Conservation (phyloP, 2,888 invertebrate genomes). For the Stratiomys singularior region DNA sequence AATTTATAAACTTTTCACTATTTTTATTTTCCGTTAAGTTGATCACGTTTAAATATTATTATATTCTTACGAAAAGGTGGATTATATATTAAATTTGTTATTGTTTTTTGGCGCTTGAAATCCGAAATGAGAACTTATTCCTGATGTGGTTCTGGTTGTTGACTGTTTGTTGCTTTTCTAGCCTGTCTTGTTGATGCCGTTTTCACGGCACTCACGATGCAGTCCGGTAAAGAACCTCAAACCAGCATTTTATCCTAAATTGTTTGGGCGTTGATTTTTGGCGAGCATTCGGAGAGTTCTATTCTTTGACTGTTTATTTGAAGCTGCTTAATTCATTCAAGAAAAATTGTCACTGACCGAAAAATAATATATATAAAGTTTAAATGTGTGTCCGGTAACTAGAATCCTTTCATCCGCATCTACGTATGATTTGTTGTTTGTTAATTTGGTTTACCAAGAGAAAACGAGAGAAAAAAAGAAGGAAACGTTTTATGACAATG, state of each 20-base stretch:
- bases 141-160: not conserved
- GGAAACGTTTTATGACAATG: constrained; percentile 49
- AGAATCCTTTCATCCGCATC: constrained; percentile 46
- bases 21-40: too few relatives aligned
- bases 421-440: constrained; percentile 40
- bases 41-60: not conserved
- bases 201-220: not conserved
- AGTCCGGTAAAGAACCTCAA: not conserved
- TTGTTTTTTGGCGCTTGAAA: constrained; percentile 27
- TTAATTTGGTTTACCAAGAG: constrained; percentile 33
- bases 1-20: constrained; percentile 22
- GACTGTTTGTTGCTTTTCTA: constrained; percentile 7
- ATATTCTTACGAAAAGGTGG: constrained; percentile 17
- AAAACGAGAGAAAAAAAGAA: constrained; percentile 42
- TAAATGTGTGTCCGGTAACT: constrained; percentile 44
- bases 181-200: not conserved
- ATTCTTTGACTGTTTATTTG: not conserved
- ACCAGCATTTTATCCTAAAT: constrained; percentile 12
- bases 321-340: constrained; percentile 7
- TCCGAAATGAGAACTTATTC: constrained; percentile 30
- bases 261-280: not conserved
- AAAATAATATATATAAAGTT: constrained; percentile 37
- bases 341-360: not conserved
- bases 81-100: constrained; percentile 24
- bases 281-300: constrained; percentile 12